A percentile compares a stretch with the other conserved stretches of the same genome.
Conservation (phyloP, 2,797 vertebrate genomes). For the Craterocephalus amniculus region DNA sequence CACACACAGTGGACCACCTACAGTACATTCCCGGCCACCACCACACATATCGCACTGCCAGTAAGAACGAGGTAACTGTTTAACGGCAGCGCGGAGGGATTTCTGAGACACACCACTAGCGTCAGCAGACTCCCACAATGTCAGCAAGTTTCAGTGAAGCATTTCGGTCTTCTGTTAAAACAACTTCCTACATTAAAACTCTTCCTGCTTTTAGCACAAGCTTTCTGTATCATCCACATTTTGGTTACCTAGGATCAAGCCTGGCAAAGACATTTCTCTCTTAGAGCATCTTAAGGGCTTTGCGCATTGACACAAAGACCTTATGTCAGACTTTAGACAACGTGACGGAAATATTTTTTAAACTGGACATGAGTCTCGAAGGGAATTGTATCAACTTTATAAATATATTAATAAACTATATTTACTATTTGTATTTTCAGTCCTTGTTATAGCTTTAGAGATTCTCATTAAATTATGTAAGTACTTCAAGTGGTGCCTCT, state of each 20-base stretch:
- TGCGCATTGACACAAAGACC: slow-evolving; percentile 66
- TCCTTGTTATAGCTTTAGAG: slow-evolving; percentile 83
- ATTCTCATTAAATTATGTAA: slow-evolving; percentile 70
- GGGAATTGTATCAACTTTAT: slow-evolving; percentile 75
- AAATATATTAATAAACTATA: slow-evolving; percentile 79
- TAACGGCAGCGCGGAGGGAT: slow-evolving; percentile 71
- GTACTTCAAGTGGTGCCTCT: slow-evolving; percentile 77
- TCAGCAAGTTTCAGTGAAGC: slow-evolving; percentile 37
- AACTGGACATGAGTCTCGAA: slow-evolving; percentile 55
- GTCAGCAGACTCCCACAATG: slow-evolving; percentile 18
- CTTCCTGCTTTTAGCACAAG: slow-evolving; percentile 76
- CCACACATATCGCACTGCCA: slow-evolving; percentile 94
- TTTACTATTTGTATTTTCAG: slow-evolving; percentile 82
- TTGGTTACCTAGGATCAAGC: slow-evolving; percentile 55
- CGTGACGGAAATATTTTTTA: slow-evolving; percentile 72
- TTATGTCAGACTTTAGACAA: slow-evolving; percentile 50
- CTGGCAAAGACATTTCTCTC: slow-evolving; percentile 64
- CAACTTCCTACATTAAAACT: slow-evolving; percentile 53
- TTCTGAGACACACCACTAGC: slow-evolving; percentile 22
- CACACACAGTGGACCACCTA: slow-evolving; percentile 97
- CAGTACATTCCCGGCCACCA: slow-evolving; percentile 93
- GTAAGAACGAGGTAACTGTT: slow-evolving; percentile 99
- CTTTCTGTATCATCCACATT: slow-evolving; percentile 70
- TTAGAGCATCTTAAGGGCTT: slow-evolving; percentile 82
- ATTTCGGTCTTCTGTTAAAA: slow-evolving; percentile 40